Evolutionary conservation across 2,113 vertebrate species (phyloP), one percentile per base, ranked within the genome.

Genomic region (Martes martes): DNA sequence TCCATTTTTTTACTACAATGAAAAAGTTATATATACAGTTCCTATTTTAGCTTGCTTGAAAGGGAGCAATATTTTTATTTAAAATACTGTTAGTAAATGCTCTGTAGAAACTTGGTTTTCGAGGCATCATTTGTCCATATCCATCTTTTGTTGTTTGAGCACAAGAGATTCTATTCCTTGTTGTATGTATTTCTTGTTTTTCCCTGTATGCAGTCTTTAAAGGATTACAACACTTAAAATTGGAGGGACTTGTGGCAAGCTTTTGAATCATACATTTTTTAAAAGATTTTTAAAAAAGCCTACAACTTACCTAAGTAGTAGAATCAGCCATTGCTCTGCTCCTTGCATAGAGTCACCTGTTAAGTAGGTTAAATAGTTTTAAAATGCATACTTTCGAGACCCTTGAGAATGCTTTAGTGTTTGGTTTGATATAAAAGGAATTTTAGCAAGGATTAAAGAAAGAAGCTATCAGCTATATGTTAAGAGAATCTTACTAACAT

Each of bases 261-360:
- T 98, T 98, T 98, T 96, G 95, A 98, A 98, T 99, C 98, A 98
- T 97, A 98, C 98, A 97, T 98, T 98, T 98, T 97, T 96, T 96
- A 57, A 84, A 95, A 98, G 94, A 98, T 95, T 98, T 98, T 98
- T 98, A 97, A 71, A 98, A 98, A 99, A 98, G 94, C 88, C 98
- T 98, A 98, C 97, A 98, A 98, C 89, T 98, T 98, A 98, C 98
- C 97, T 98, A 98, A 95, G 96, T 98, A 97, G 95, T 98, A 98
- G 98, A 98, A 98, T 98, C 97, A 98, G 96, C 89, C 98, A 98
- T 98, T 98, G 95, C 98, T 99, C 98, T 98, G 97, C 98, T 99
- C 98, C 98, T 99, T 99, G 99, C 98, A 98, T 99, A 99, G 98
- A 99, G 98, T 98, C 97, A 98, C 97, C 98, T 98, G 88, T 98